Base-by-base conservation (phyloP, 2,113 vertebrate species). In the Pan paniscus region DNA sequence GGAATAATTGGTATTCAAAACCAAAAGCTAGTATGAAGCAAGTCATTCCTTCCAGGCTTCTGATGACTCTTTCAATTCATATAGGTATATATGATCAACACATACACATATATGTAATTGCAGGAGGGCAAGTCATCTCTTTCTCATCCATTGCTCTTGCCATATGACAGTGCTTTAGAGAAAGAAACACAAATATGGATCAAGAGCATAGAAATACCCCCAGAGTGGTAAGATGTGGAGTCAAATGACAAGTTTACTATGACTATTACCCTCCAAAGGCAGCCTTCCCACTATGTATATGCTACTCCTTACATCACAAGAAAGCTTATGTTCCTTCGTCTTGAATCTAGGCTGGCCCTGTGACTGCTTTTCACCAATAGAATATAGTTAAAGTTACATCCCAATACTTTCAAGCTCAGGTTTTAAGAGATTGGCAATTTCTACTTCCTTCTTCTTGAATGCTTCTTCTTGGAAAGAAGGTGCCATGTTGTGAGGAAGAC, bases 11-110 rank as follows among this genome's bases (percentile, higher is more conserved):
- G 0, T 30, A 2, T 52, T 93, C 52, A 68, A 80, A 91, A 35
- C 16, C 22, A 81, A 93, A 90, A 76, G 35, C 13, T 93, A 8
- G 2, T 61, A 32, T 20, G 52, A 72, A 46, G 40, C 43, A 5
- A 50, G 1, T 73, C 7, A 46, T 68, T 96, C 6, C 78, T 90
- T 59, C 30, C 52, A 48, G 6, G 1, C 52, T 27, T 57, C 46
- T 35, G 14, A 38, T 48, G 50, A 67, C 11, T 80, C 23, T 30
- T 57, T 72, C 23, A 25, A 27, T 52, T 64, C 10, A 57, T 8
- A 17, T 35, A 40, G 11, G 0, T 30, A 3, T 25, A 8, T 27
- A 13, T 38, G 2, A 11, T 72, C 2, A 46, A 14, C 17, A 43
- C 7, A 7, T 18, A 14, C 7, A 59, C 18, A 61, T 48, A 5